These are phyloP conservation scores for Caranx ignobilis DNA, from an alignment of 2,113 vertebrate genomes.

Conservation along the genomic window DNA sequence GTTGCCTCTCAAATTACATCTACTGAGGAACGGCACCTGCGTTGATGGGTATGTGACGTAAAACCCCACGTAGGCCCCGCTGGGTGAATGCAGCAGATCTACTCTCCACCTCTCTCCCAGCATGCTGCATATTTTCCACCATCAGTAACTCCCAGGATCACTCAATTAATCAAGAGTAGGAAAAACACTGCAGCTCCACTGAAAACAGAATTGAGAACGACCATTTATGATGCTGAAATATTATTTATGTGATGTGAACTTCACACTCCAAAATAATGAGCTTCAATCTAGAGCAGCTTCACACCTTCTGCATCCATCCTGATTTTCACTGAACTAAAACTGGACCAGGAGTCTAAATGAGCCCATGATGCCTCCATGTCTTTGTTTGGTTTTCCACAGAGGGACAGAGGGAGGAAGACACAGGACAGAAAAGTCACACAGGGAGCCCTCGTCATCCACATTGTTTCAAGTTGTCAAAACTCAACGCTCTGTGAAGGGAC, in stretches of 20 bases:
- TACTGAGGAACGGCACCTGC: slow-evolving; percentile 1
- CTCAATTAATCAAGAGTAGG: not conserved
- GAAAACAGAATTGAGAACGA: not conserved
- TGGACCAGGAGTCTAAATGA: not conserved
- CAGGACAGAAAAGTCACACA: not conserved
- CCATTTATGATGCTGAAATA: not conserved
- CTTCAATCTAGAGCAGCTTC: too few species aligned
- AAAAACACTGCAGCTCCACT: not conserved
- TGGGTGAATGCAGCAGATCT: not conserved
- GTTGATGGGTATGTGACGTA: slow-evolving; percentile 7
- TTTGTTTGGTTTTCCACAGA: slow-evolving; percentile 27
- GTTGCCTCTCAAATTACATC: slow-evolving; percentile 39
- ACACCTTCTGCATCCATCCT: too few species aligned
- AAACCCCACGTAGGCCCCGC: not conserved
- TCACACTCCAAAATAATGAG: too few species aligned
- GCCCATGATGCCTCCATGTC: not conserved
- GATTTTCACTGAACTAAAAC: too few species aligned
- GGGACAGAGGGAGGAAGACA: too few species aligned
- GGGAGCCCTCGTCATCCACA: slow-evolving; percentile 27
- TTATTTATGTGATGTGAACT: slow-evolving; percentile 17
- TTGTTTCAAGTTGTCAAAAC: slow-evolving; percentile 25
- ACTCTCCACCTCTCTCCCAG: not conserved
- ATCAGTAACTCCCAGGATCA: not conserved
- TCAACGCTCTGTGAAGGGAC: slow-evolving; percentile 30
- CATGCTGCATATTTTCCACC: not conserved